These are phyloP conservation scores for Gallinago stenura DNA, from an alignment of 2,797 vertebrate genomes.

Conservation along the genomic window DNA sequence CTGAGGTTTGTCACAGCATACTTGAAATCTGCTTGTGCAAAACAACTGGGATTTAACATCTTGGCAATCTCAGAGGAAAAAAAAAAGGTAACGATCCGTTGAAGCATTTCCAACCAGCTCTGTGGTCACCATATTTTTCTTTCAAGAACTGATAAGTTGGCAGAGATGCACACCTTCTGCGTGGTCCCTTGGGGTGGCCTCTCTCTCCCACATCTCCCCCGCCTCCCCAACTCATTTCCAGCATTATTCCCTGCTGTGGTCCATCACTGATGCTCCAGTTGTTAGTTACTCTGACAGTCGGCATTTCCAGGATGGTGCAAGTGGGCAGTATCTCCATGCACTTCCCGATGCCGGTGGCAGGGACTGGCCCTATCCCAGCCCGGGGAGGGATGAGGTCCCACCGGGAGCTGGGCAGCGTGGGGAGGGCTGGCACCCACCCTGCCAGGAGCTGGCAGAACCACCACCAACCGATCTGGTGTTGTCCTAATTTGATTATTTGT, in stretches of 20 bases:
- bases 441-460: background rate
- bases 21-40: background rate
- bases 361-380: background rate
- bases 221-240: background rate
- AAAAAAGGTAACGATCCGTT: background rate
- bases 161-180: background rate
- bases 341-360: fast-evolving
- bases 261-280: background rate
- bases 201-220: background rate
- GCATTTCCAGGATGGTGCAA: background rate
- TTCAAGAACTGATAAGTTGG: background rate
- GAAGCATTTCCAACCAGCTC: slow-evolving; percentile 6
- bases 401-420: fast-evolving
- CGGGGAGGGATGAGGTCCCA: background rate
- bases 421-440: background rate
- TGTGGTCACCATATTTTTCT: background rate
- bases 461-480: background rate
- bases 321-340: fast-evolving
- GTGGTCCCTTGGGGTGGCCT: background rate
- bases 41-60: background rate
- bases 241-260: background rate
- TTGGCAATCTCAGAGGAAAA: fast-evolving
- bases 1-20: background rate
- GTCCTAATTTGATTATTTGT: slow-evolving; percentile 52
- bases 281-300: background rate